Evolutionary conservation across 2,888 invertebrate species (phyloP).

Genomic region (Sympetrum striolatum): DNA sequence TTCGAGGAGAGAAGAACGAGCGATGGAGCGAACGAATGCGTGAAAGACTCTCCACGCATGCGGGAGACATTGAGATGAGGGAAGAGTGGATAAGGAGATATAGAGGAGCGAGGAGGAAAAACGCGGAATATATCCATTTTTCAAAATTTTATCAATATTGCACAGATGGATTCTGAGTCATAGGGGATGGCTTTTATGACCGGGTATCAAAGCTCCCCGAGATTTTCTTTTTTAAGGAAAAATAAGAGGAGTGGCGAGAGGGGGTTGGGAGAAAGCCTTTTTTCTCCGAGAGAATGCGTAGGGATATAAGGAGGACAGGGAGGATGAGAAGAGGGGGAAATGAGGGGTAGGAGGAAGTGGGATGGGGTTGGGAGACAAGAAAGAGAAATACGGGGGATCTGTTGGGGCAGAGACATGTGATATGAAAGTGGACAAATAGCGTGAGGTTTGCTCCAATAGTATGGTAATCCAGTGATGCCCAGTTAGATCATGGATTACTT

Average conservation of each 20-base stretch:
- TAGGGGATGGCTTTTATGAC: slow-evolving; percentile 52
- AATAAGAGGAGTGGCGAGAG: background rate
- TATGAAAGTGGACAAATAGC: too few species aligned
- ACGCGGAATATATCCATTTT: slow-evolving; percentile 52
- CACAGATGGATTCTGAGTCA: slow-evolving; percentile 54
- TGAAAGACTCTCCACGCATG: slow-evolving; percentile 45
- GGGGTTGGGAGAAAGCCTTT: background rate
- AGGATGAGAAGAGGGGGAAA: background rate
- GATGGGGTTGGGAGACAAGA: background rate
- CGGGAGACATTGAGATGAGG: background rate
- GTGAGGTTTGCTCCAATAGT: too few species aligned
- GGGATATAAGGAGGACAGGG: background rate
- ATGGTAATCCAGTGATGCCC: too few species aligned
- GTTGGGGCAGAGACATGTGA: background rate
- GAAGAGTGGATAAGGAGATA: background rate
- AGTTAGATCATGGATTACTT: too few species aligned
- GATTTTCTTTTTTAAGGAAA: slow-evolving; percentile 46
- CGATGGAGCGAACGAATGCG: background rate
- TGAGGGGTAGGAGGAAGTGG: background rate
- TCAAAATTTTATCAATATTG: slow-evolving; percentile 55
- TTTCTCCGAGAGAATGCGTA: background rate
- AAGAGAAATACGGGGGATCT: too few species aligned
- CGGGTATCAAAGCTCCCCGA: slow-evolving; percentile 50
- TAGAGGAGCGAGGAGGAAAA: slow-evolving; percentile 50
- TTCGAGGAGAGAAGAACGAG: background rate